Base-by-base conservation (phyloP, 2,888 invertebrate species). In the Fissipunctia ypsillon region DNA sequence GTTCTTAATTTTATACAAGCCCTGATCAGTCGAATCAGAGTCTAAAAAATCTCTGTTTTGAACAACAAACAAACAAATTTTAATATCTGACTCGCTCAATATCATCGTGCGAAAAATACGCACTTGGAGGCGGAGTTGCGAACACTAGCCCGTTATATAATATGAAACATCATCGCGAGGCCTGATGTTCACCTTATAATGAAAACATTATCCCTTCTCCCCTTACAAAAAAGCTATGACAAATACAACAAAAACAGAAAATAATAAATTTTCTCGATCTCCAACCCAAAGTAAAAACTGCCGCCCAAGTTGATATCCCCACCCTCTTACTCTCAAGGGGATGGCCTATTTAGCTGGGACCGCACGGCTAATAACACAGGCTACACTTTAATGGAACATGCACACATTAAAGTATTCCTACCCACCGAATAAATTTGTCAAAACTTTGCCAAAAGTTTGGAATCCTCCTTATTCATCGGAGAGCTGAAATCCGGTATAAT, bases 361-460 rank as follows among this genome's bases (percentile, higher is more conserved):
- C 61, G 35, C 65, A 63, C 45, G 7, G 12, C 61, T 67, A 80
- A 67, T 67, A 67, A 57, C 43, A 63, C 38, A 54, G 35, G 6
- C 41, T 63, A 48, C 28, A 45, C 63, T 59, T 70, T 70, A 80
- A 80, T 76, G 70, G 80, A 57, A 70, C 80, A 67, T 70, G 63
- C 79, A 79, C 63, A 79, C 76, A 70, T 43, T 48, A 63, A 35
- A 35, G 25, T 79, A 59, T n/a, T 48, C 59, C n/a, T 25, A 43
- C 31, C 22, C 52, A 60, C 16, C n/a, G 72, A 65, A 80, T 80
- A 64, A 71, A 65, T 76, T 65, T 69, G 2, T n/a, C n/a, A n/a
- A n/a, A 76, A 72, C 65, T 80, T 81, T 25, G 12, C 16, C n/a
- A 25, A 73, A 78, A 77, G 71, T 77, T 65, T 52, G 14, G 48